Evolutionary conservation across 2,113 vertebrate species (phyloP).

Genomic region (Thinocorus orbignyianus): DNA sequence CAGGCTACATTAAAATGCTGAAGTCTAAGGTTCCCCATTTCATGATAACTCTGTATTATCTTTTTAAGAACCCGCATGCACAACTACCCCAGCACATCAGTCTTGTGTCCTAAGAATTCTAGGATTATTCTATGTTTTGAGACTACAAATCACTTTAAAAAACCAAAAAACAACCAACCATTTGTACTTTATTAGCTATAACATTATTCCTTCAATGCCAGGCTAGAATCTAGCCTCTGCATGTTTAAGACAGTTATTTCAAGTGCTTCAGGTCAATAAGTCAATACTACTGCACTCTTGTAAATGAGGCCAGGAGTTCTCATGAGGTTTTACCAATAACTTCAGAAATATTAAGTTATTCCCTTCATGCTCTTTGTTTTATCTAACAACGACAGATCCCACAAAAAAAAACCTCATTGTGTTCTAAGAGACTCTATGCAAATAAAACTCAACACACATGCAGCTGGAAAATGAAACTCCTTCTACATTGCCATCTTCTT

Average conservation of each 20-base stretch:
- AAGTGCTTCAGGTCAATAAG: slow-evolving; percentile 48
- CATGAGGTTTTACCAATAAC: slow-evolving; percentile 23
- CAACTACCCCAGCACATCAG: background rate
- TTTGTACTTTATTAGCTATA: background rate
- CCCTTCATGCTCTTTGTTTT: background rate
- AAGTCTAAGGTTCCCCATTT: background rate
- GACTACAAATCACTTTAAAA: background rate
- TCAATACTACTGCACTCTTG: background rate
- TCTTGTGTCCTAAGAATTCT: background rate
- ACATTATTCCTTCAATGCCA: background rate
- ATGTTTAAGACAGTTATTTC: slow-evolving; percentile 4
- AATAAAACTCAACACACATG: background rate
- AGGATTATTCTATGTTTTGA: background rate
- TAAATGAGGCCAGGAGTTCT: slow-evolving; percentile 40
- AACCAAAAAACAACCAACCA: background rate
- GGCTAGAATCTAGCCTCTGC: background rate
- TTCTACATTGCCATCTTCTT: background rate
- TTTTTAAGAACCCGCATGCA: background rate
- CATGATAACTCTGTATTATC: background rate
- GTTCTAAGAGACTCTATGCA: background rate
- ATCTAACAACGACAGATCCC: background rate
- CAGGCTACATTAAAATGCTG: background rate
- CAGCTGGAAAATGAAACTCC: background rate
- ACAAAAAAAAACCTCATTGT: background rate
- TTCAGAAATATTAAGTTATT: slow-evolving; percentile 29